Percentiles rank a stretch among this genome's conserved stretches.
phyloP scores from a whole-genome alignment of 2,888 invertebrate species.

The Drosophila demipolita region DNA sequence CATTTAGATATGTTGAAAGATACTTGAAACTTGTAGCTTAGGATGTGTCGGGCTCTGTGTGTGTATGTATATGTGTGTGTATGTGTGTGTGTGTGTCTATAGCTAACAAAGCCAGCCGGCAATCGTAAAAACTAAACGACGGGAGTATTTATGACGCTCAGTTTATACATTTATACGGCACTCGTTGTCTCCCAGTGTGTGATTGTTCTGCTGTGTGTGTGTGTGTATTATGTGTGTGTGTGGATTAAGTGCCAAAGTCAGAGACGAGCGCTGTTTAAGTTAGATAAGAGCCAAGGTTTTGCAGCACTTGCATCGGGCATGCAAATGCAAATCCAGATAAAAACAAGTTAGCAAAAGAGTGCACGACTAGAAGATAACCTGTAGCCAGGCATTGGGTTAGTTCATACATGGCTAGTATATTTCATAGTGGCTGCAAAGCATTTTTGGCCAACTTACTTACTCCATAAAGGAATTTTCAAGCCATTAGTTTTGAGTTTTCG shows the following conservation, averaged over 20 bases:
- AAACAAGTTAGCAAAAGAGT: neutral
- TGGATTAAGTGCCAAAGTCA: constrained; percentile 76
- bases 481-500: neutral
- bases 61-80: constrained; percentile 14
- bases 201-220: constrained; percentile 14
- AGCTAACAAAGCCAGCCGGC: constrained; percentile 79
- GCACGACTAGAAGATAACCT: neutral
- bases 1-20: constrained; percentile 77
- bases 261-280: constrained; percentile 64
- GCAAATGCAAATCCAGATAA: constrained; percentile 73
- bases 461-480: neutral
- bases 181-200: constrained; percentile 53
- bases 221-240: constrained; percentile 20
- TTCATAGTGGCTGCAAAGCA: neutral
- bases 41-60: constrained; percentile 24
- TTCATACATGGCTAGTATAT: neutral
- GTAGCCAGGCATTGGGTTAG: neutral
- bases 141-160: constrained; percentile 73
- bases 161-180: constrained; percentile 48
- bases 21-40: constrained; percentile 65
- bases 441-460: neutral
- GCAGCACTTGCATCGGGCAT: constrained; percentile 55
- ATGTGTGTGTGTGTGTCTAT: constrained; percentile 33
- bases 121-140: constrained; percentile 80
- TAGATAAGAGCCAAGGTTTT: constrained; percentile 69